phyloP scores from a whole-genome alignment of 2,888 invertebrate genomes.

The Eristalis intricaria region DNA sequence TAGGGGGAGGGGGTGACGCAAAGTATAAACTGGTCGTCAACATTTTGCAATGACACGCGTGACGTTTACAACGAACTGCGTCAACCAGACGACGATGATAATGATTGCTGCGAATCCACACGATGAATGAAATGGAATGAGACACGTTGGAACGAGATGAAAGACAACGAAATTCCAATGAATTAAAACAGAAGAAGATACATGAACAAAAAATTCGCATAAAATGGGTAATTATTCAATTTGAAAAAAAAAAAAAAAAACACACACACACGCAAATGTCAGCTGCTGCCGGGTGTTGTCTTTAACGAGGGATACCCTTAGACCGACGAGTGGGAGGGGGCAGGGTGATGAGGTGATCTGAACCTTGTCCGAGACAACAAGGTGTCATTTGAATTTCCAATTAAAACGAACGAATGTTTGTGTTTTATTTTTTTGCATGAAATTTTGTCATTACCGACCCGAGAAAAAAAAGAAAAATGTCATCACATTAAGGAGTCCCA shows the following conservation, averaged over 20 bases:
- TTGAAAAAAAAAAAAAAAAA: not conserved
- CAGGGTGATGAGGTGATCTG: not conserved
- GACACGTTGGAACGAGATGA: constrained; percentile 26
- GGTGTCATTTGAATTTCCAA: not conserved
- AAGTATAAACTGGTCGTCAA: constrained; percentile 41
- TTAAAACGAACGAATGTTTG: not conserved
- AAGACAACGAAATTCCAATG: constrained; percentile 47
- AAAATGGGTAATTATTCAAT: constrained; percentile 44
- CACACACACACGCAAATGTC: not conserved
- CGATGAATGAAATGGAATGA: constrained; percentile 23
- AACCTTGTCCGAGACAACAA: not conserved
- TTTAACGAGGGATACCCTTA: not conserved
- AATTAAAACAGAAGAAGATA: constrained; percentile 23
- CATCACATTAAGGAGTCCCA: not conserved
- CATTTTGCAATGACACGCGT: constrained; percentile 54
- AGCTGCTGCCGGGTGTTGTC: not conserved
- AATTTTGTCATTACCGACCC: not conserved
- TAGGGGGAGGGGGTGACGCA: not conserved
- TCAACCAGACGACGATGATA: not conserved
- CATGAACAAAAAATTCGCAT: constrained; percentile 11
- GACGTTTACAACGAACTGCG: constrained; percentile 28
- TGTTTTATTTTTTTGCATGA: not conserved
- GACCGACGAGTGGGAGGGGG: not conserved
- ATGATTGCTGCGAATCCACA: constrained; percentile 1
- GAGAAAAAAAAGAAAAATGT: no score